phyloP scores from a whole-genome alignment of 2,797 vertebrate species.

The Sebastes aleutianus region DNA sequence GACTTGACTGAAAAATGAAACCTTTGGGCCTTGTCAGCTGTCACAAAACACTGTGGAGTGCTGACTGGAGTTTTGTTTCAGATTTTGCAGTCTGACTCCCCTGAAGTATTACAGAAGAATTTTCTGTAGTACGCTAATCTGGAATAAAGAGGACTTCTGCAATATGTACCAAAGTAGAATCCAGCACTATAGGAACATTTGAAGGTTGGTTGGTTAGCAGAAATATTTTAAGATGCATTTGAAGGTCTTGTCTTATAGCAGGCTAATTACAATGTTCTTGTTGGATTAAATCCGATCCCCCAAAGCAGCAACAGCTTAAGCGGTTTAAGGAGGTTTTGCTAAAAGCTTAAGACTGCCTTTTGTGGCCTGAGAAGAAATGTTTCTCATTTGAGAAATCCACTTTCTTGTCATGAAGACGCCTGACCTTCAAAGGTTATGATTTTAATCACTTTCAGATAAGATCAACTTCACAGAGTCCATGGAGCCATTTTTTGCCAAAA shows the following conservation, averaged over 20 bases:
- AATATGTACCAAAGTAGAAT: not conserved
- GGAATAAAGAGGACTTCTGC: not conserved
- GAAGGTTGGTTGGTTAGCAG: not conserved
- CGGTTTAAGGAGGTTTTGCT: not conserved
- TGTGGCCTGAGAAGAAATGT: conserved; percentile 12
- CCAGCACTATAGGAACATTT: not conserved
- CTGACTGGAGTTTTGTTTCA: not conserved
- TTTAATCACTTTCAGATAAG: conserved; percentile 18
- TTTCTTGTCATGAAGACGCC: not conserved
- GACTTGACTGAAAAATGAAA: not conserved
- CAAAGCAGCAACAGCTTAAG: conserved; percentile 14
- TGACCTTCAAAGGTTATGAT: conserved; percentile 24
- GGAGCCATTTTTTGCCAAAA: not conserved
- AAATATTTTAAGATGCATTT: not conserved
- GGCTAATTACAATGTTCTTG: conserved; percentile 28
- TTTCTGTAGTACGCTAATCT: not conserved
- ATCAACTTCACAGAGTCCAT: not conserved
- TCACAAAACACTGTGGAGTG: not conserved
- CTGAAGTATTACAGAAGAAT: not conserved
- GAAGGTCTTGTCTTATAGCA: conserved; percentile 4
- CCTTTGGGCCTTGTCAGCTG: not conserved
- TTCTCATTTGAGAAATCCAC: conserved; percentile 27
- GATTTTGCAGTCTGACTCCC: not conserved
- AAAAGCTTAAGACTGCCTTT: not conserved
- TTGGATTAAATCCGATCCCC: conserved; percentile 14